Percentiles rank a stretch among this genome's conserved stretches.
phyloP scores from a whole-genome alignment of 2,113 vertebrate species.

The Pseudois nayaur region DNA sequence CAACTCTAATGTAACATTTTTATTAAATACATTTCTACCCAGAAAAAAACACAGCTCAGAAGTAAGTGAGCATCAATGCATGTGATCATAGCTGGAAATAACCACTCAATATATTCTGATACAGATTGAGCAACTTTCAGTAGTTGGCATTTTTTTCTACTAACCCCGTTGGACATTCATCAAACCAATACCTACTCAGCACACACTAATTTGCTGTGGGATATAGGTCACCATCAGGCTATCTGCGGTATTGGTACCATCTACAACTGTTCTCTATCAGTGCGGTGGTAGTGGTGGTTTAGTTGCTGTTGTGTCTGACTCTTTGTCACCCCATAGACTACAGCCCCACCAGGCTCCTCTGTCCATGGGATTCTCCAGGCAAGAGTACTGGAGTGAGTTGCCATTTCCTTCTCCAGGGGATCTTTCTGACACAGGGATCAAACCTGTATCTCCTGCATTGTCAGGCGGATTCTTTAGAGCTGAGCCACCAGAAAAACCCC shows the following conservation, averaged over 20 bases:
- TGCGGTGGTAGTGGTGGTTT: background rate
- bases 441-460: background rate
- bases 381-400: background rate
- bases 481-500: background rate
- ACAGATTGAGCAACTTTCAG: background rate
- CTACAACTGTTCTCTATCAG: background rate
- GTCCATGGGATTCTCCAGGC: background rate
- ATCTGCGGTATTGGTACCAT: background rate
- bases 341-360: background rate
- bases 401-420: background rate
- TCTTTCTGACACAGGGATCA: accelerated
- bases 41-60: background rate
- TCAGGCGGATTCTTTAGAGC: background rate
- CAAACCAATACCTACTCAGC: accelerated
- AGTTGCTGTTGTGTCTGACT: background rate
- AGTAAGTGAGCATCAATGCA: background rate
- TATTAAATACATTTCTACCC: background rate
- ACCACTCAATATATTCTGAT: background rate
- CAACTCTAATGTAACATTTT: conserved; percentile 5
- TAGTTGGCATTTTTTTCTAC: background rate
- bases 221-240: accelerated
- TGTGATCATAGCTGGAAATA: background rate
- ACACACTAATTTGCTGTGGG: background rate
- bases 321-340: background rate
- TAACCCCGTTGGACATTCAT: background rate